Base-by-base conservation (phyloP, 1,140 invertebrate genomes). In the Halictus rubicundus region DNA sequence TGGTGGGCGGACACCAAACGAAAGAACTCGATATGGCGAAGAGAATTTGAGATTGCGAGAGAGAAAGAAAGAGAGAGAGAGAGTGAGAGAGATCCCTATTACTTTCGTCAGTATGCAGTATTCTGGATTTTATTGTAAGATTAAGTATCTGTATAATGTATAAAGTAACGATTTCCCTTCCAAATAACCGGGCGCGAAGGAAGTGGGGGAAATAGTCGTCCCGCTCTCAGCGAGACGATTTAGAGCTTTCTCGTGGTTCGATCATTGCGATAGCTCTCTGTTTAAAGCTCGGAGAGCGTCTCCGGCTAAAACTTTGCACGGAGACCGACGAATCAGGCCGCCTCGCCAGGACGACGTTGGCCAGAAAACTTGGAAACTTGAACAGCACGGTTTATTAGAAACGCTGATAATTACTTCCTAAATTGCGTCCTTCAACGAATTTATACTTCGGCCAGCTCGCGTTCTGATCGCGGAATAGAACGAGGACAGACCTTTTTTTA, bases 231-330 rank as follows among this genome's bases (percentile, higher is more conserved):
- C 32, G 25, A 27, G 14, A 61, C 14, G 25, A 61, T 16, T 84
- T 70, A 83, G 83, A 85, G 82, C 49, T 80, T 85, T 54, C 81
- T 85, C 65, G 83, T 88, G 85, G 86, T 89, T 19, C 88, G 65
- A 84, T 88, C 85, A 89, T 88, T 85, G 82, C 81, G 78, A 89
- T 87, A 88, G 78, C 49, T 85, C 21, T 57, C 21, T 85, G 82
- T 90, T 87, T 80, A 85, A 85, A 63, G 80, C 80, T 82, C 88
- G 83, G 21, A 21, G 16, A 88, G 86, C 85, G 81, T 80, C 69
- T 88, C 80, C 83, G 32, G n/a, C 85, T 88, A 79, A 37, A 85
- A 85, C 65, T 81, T 90, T 69, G 69, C 88, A 79, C 82, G 82
- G 75, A 87, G 69, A 85, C 64, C 74, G 80, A 74, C 70, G 5